These are phyloP conservation scores for Lordiphosa clarofinis DNA, from an alignment of 1,140 invertebrate genomes.

Conservation along the genomic window DNA sequence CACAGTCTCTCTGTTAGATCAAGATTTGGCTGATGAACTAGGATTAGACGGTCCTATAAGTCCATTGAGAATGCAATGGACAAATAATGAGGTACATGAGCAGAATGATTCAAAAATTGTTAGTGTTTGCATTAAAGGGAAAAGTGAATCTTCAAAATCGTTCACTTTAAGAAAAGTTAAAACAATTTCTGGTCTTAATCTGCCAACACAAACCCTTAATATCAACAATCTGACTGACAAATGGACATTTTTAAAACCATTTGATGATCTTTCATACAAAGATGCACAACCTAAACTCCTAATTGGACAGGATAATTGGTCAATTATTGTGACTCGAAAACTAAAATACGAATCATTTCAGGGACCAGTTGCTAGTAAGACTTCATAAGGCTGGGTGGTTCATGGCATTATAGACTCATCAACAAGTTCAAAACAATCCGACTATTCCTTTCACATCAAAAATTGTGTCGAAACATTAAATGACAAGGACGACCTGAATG, in stretches of 20 bases:
- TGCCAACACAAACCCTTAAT: slow-evolving; percentile 2
- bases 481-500: too few species aligned
- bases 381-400: slow-evolving; percentile 1
- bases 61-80: slow-evolving; percentile 20
- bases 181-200: slow-evolving; percentile 1
- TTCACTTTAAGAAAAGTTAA: slow-evolving; percentile 12
- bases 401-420: slow-evolving; percentile 2
- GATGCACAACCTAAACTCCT: slow-evolving; percentile 6
- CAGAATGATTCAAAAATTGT: slow-evolving; percentile 12
- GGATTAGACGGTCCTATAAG: slow-evolving; percentile 7
- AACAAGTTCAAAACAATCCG: slow-evolving; percentile 4
- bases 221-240: background rate
- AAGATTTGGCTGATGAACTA: slow-evolving; percentile 13
- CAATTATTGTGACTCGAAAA: slow-evolving; percentile 2
- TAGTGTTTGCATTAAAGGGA: slow-evolving; percentile 8
- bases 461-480: slow-evolving; percentile 4
- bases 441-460: too few species aligned
- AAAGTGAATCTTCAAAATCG: background rate
- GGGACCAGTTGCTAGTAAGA: slow-evolving; percentile 2
- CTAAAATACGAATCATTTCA: slow-evolving; percentile 5
- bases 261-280: background rate
- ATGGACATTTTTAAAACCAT: slow-evolving; percentile 1
- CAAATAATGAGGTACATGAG: slow-evolving; percentile 8
- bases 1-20: slow-evolving; percentile 15
- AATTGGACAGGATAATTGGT: slow-evolving; percentile 8